These are phyloP conservation scores for Gopherus flavomarginatus DNA, from an alignment of 2,113 vertebrate genomes.

Conservation along the genomic window DNA sequence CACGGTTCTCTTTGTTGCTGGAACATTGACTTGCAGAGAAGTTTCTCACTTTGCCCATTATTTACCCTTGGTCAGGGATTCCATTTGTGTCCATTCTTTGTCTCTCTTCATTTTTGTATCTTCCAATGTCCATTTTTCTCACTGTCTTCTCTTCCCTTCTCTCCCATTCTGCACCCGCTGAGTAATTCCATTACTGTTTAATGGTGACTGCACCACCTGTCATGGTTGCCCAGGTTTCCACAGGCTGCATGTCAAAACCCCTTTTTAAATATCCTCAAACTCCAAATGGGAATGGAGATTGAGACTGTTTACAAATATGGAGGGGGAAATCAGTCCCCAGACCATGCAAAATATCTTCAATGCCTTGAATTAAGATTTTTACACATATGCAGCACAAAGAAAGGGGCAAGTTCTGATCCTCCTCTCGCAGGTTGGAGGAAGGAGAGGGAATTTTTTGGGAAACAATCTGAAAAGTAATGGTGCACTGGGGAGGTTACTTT, in stretches of 20 bases:
- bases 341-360: neutral
- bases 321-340: neutral
- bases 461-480: neutral
- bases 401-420: accelerated
- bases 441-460: accelerated
- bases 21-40: neutral
- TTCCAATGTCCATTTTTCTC: neutral
- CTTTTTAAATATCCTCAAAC: neutral
- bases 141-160: neutral
- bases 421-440: accelerated
- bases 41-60: neutral
- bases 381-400: neutral
- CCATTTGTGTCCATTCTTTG: neutral
- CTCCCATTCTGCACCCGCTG: neutral
- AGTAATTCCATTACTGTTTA: neutral
- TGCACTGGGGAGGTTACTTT: accelerated
- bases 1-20: neutral
- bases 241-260: neutral
- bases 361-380: neutral
- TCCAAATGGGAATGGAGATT: neutral
- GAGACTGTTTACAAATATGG: neutral
- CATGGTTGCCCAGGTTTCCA: neutral
- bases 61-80: neutral
- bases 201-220: neutral
- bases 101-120: neutral